Base-by-base conservation (phyloP, 92 coral and sea anemone genomes). In the Chrysogorgia sp. region DNA sequence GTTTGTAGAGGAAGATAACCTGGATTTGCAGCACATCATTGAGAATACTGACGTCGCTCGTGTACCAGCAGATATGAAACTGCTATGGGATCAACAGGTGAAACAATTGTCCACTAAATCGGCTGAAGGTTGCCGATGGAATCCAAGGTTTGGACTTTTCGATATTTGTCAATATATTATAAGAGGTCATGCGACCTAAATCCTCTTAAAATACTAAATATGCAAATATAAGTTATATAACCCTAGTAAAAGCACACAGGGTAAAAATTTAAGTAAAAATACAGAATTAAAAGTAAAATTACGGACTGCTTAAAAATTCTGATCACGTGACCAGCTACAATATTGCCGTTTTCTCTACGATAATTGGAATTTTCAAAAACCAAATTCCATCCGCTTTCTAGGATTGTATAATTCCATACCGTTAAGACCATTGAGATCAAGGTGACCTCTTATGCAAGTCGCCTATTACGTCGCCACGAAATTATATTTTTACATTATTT, bases 101-200 rank as follows among this genome's bases (percentile, higher is more conserved):
- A 67, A 67, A 20, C 74, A 40, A 25, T 41, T 67, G 43, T 43
- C 56, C 57, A 33, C 74, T 32, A 67, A 67, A 43, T 67, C 74
- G 56, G 7, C 53, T 41, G 40, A 67, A 19, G 74, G 57, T 28
- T 67, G 35, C 34, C 29, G 74, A 67, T 67, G 74, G 74, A n/a
- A 37, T 43, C 74, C 57, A 67, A 41, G 74, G 74, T 67, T 67
- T 41, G 50, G 24, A 29, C 35, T 10, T 62, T 30, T 62, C 8
- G 12, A 62, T 57, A 5, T 37, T 37, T 19, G 6, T 53, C 3
- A 5, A 53, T 53, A 19, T 53, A 53, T 53, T 3, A 53, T 53
- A 19, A 4, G 6, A 5, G 17, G 23, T 17, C 7, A 7, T 5
- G 6, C 17, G 21, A 53, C 3, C 4, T 53, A 53, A 3, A 5